Percentiles rank a stretch among this genome's conserved stretches.
phyloP scores from a whole-genome alignment of 2,888 invertebrate genomes.

The Dryobotodes eremita region DNA sequence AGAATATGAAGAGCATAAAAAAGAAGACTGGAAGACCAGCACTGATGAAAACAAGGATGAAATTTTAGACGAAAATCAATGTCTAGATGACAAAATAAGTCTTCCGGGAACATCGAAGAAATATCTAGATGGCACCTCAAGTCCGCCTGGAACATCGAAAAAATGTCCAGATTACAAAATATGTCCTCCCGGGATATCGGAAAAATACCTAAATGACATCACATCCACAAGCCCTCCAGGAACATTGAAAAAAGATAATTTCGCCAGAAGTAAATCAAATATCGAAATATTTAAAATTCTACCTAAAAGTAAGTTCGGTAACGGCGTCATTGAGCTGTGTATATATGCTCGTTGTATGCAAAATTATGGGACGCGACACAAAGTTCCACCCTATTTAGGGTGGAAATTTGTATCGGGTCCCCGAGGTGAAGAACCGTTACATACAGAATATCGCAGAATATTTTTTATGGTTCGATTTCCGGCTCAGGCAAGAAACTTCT shows the following conservation, averaged over 20 bases:
- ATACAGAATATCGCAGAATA: too few relatives aligned
- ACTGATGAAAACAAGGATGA: constrained; percentile 12
- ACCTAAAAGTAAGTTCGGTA: constrained; percentile 42
- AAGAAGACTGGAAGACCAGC: constrained; percentile 17
- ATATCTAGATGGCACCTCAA: background rate
- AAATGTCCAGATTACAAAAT: background rate
- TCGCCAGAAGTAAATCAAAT: constrained; percentile 28
- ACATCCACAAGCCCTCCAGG: background rate
- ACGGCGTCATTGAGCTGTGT: background rate
- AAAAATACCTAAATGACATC: background rate
- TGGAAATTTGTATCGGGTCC: background rate
- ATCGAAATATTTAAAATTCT: constrained; percentile 52
- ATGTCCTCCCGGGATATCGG: background rate
- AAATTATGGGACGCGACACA: background rate
- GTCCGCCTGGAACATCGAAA: background rate
- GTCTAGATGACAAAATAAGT: background rate
- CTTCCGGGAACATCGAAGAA: background rate
- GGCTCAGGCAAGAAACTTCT: background rate
- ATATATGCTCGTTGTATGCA: background rate
- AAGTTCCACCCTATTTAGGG: too few relatives aligned
- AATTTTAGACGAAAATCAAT: constrained; percentile 9
- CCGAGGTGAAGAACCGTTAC: too few relatives aligned
- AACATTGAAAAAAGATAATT: constrained; percentile 12
- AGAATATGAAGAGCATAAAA: constrained; percentile 17
- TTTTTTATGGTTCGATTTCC: background rate